Evolutionary conservation across 2,113 vertebrate genomes (phyloP).

Genomic region (Hoplias malabaricus): DNA sequence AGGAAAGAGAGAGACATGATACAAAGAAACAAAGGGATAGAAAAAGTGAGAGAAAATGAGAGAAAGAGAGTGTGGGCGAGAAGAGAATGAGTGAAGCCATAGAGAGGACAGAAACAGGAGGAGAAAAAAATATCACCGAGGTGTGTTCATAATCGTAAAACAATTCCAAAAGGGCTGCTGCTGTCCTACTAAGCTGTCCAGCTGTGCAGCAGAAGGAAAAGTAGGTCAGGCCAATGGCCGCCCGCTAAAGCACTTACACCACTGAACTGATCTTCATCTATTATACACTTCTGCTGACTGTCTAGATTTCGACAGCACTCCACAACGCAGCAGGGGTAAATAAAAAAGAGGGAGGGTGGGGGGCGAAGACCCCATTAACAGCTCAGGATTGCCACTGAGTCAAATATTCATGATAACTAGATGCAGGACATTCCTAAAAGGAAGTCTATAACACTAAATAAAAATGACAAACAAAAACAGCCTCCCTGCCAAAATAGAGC

Average conservation of each 20-base stretch:
- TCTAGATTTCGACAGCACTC: slow-evolving; percentile 40
- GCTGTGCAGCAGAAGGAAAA: slow-evolving; percentile 38
- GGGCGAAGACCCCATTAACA: neutral
- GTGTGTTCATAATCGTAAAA: slow-evolving; percentile 16
- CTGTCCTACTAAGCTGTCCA: neutral
- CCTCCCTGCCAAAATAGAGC: neutral
- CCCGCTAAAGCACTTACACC: slow-evolving; percentile 25
- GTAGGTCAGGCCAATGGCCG: slow-evolving; percentile 42
- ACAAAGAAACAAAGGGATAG: too few relatives aligned
- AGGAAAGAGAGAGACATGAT: neutral
- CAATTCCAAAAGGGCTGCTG: neutral
- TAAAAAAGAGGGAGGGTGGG: neutral
- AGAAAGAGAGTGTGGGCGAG: neutral
- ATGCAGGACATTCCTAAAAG: neutral
- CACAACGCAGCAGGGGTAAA: neutral
- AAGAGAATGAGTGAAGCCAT: neutral
- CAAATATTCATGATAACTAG: slow-evolving; percentile 10
- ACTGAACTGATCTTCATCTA: slow-evolving; percentile 57
- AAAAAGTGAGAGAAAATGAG: neutral
- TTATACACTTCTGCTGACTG: slow-evolving; percentile 61
- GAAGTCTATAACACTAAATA: neutral
- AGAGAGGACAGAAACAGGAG: neutral
- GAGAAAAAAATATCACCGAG: neutral
- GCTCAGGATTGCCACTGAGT: neutral
- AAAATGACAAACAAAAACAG: neutral